Percentiles rank a stretch among this genome's conserved stretches.
Conservation (phyloP, 2,113 vertebrate genomes). For the Phalacrocorax brasilianus region DNA sequence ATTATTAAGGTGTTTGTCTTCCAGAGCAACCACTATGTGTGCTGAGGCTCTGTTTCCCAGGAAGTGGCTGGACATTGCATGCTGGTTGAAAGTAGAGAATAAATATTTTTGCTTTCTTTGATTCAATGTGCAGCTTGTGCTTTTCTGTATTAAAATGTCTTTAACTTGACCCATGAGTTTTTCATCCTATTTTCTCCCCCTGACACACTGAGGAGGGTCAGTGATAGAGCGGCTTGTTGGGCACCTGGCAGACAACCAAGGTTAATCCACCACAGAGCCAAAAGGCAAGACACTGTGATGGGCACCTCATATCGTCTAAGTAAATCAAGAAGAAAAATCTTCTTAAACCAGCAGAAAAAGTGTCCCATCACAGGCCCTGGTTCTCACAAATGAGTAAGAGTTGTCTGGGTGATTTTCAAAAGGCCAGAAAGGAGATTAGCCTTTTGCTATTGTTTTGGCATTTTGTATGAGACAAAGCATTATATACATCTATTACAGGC, state of each 20-base stretch:
- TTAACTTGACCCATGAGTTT: not conserved
- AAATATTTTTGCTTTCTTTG: not conserved
- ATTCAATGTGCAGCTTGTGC: not conserved
- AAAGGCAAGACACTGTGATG: not conserved
- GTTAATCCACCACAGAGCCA: not conserved
- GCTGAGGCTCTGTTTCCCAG: not conserved
- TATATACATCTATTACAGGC: not conserved
- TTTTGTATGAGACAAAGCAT: not conserved
- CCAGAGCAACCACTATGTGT: accelerated
- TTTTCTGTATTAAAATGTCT: not conserved
- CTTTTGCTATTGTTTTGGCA: not conserved
- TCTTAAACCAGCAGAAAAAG: not conserved
- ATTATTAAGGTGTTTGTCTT: not conserved
- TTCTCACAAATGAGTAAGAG: not conserved
- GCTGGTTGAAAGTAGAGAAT: not conserved
- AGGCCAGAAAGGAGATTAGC: not conserved
- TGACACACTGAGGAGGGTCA: too few species aligned
- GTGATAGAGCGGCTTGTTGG: not conserved
- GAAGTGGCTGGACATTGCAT: not conserved
- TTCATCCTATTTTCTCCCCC: not conserved
- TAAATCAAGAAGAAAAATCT: not conserved
- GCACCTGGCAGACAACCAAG: not conserved
- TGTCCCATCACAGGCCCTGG: not conserved
- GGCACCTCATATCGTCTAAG: not conserved
- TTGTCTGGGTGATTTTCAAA: not conserved